Evolutionary conservation across 1,140 invertebrate species (phyloP).

Genomic region (Nixonia krombeini): DNA sequence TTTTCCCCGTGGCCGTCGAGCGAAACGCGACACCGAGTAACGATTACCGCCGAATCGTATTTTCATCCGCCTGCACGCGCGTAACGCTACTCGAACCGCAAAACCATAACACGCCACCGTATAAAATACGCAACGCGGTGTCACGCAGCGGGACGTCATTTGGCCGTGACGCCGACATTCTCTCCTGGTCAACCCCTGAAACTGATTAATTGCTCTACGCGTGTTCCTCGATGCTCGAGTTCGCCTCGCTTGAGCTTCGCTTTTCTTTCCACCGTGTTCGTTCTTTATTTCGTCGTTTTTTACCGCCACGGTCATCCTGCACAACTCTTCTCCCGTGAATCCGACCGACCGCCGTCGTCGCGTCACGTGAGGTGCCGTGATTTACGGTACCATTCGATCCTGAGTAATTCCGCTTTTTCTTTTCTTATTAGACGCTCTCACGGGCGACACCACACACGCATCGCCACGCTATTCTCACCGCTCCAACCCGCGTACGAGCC

Average conservation of each 20-base stretch:
- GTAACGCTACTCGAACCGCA: conserved; percentile 49
- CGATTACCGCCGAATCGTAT: conserved; percentile 49
- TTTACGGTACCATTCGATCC: conserved; percentile 43
- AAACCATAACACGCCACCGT: conserved; percentile 62
- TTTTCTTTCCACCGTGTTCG: conserved; percentile 39
- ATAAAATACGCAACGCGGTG: conserved; percentile 60
- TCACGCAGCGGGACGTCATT: conserved; percentile 57
- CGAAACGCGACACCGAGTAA: conserved; percentile 35
- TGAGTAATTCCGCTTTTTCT: conserved; percentile 42
- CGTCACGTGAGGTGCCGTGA: conserved; percentile 45
- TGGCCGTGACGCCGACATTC: conserved; percentile 59
- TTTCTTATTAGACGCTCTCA: conserved; percentile 33
- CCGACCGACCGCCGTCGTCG: conserved; percentile 36
- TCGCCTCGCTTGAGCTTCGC: too few relatives aligned
- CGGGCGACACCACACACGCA: conserved; percentile 27
- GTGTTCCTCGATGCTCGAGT: conserved; percentile 41
- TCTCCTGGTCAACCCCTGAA: conserved; percentile 53
- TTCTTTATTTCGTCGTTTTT: conserved; percentile 20
- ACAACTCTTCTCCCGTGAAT: conserved; percentile 19
- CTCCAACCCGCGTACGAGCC: conserved; percentile 15
- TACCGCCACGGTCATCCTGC: conserved; percentile 14
- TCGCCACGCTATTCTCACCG: conserved; percentile 18
- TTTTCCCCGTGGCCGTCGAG: too few relatives aligned
- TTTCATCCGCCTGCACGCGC: conserved; percentile 49
- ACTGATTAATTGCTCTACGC: conserved; percentile 62